Percentiles rank a stretch among this genome's conserved stretches.
These are phyloP conservation scores for Drosophila grimshawi DNA, from an alignment of 1,140 invertebrate species.

Conservation along the genomic window DNA sequence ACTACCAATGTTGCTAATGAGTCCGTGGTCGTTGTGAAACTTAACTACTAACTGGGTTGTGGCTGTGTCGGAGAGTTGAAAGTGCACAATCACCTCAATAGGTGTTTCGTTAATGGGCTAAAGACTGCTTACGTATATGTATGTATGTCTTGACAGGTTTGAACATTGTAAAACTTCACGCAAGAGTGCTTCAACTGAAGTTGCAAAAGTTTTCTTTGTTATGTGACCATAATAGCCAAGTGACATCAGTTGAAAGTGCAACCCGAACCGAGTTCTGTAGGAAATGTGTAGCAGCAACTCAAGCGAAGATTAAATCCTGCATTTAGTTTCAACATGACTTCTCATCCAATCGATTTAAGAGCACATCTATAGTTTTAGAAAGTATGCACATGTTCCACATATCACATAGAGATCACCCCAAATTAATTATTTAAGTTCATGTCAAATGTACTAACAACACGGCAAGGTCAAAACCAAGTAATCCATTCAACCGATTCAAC, in stretches of 20 bases:
- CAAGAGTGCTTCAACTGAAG: slow-evolving; percentile 3
- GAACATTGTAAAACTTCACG: slow-evolving; percentile 4
- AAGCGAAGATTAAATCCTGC: no score
- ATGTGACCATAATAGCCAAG: slow-evolving; percentile 5
- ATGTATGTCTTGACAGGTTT: background rate
- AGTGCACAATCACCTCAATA: slow-evolving; percentile 22
- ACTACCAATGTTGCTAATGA: slow-evolving; percentile 45
- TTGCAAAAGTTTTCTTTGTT: slow-evolving; percentile 15
- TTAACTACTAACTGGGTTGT: slow-evolving; percentile 18
- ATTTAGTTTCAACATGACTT: no score
- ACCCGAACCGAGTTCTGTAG: background rate
- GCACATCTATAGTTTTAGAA: no score
- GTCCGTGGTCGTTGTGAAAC: slow-evolving; percentile 33
- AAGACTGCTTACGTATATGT: slow-evolving; percentile 8
- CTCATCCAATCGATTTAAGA: no score
- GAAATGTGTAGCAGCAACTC: no score
- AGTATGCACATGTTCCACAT: no score
- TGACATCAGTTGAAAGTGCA: background rate
- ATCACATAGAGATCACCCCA: no score
- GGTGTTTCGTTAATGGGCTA: slow-evolving; percentile 48
- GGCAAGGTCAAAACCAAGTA: background rate
- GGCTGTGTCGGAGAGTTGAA: slow-evolving; percentile 10
- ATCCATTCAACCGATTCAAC: background rate
- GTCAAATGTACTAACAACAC: no score
- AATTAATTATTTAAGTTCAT: no score